These are phyloP conservation scores for Paracanthobrama guichenoti DNA, from an alignment of 2,113 vertebrate genomes.

Conservation along the genomic window DNA sequence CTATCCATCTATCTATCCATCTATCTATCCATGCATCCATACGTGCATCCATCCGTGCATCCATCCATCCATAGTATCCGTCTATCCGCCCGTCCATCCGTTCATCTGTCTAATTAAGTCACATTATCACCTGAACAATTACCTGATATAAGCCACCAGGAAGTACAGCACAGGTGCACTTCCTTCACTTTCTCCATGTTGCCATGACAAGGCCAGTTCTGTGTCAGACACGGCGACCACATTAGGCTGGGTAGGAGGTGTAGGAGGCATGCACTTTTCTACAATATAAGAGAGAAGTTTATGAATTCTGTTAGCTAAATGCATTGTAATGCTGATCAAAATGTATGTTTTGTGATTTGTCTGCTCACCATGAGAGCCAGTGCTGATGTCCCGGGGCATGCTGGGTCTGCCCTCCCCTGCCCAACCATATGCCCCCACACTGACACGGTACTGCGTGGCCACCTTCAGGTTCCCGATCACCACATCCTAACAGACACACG, in stretches of 20 bases:
- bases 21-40: fast-evolving
- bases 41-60: fast-evolving
- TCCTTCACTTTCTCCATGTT: slow-evolving; percentile 80
- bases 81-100: background rate
- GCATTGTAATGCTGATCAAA: background rate
- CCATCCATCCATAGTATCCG: background rate
- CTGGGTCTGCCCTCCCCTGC: slow-evolving; percentile 86
- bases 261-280: slow-evolving; percentile 88
- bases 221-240: slow-evolving; percentile 87
- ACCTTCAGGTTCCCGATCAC: slow-evolving; percentile 82
- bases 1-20: background rate
- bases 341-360: background rate
- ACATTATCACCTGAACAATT: background rate
- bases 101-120: background rate
- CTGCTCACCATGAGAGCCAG: slow-evolving; percentile 84
- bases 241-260: slow-evolving; percentile 80
- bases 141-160: slow-evolving; percentile 91
- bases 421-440: slow-evolving; percentile 84
- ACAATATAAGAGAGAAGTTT: slow-evolving; percentile 4
- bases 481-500: slow-evolving; percentile 79
- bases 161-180: slow-evolving; percentile 85
- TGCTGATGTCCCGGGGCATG: slow-evolving; percentile 82
- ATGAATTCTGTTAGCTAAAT: background rate
- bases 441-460: slow-evolving; percentile 83
- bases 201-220: slow-evolving; percentile 92